A percentile compares a stretch with the other conserved stretches of the same genome.
These are phyloP conservation scores for Tiliqua scincoides DNA, from an alignment of 2,113 vertebrate species.

Conservation along the genomic window DNA sequence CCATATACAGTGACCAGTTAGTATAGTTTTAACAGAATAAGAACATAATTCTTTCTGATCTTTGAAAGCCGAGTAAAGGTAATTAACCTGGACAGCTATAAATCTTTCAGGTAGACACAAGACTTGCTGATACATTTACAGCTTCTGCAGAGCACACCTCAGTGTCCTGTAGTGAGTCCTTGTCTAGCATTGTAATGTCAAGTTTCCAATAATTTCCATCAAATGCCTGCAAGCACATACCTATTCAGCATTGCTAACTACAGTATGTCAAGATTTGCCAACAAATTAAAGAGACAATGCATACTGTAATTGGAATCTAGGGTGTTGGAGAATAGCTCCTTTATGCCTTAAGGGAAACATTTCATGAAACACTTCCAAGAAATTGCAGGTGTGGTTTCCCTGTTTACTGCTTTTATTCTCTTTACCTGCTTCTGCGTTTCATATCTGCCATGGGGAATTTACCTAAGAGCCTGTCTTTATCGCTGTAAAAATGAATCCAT, in stretches of 20 bases:
- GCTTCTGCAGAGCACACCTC: slow-evolving; percentile 28
- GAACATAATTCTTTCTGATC: neutral
- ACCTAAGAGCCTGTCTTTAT: neutral
- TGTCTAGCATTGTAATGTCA: slow-evolving; percentile 22
- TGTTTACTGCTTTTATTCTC: neutral
- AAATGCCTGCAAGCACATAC: slow-evolving; percentile 9
- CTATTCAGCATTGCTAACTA: slow-evolving; percentile 18
- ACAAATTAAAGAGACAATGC: neutral
- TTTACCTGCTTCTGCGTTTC: neutral
- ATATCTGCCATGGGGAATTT: neutral
- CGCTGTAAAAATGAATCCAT: neutral
- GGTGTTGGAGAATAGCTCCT: slow-evolving; percentile 18
- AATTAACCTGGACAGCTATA: slow-evolving; percentile 12
- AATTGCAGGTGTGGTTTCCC: neutral
- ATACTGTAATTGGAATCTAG: neutral
- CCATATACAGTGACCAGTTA: neutral
- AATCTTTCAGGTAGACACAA: slow-evolving; percentile 20
- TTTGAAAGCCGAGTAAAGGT: slow-evolving; percentile 16
- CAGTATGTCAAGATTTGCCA: neutral
- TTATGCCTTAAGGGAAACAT: neutral
- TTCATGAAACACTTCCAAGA: slow-evolving; percentile 15
- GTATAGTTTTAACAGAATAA: slow-evolving; percentile 1
- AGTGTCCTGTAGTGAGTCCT: slow-evolving; percentile 21
- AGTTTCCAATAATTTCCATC: slow-evolving; percentile 34
- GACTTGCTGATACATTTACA: slow-evolving; percentile 23